Base-by-base conservation (phyloP, 2,113 vertebrate species). In the Callospermophilus lateralis region DNA sequence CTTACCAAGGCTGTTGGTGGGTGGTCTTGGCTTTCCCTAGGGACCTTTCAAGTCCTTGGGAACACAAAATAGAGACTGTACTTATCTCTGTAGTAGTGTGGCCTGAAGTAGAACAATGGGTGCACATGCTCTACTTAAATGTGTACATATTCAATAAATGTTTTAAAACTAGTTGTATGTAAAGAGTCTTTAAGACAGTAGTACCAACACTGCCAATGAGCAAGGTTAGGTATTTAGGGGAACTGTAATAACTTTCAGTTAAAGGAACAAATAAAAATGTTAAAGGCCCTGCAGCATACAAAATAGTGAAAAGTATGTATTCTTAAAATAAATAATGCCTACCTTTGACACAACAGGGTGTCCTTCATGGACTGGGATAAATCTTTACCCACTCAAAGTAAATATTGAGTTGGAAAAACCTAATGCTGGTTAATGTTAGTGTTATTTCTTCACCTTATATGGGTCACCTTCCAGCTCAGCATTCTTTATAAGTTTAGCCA, bases 401-500 rank as follows among this genome's bases (percentile, higher is more conserved):
- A 96, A 78, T 84, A 89, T 81, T 72, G 73, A 45, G 28, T 51
- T 89, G 42, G 26, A 84, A 85, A 89, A 34, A 12, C 12, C 72
- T 76, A 84, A 32, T 80, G 11, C 45, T 92, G 79, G 51, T 87
- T 86, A 91, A 72, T 53, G 6, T 96, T 26, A 53, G 32, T 72
- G 42, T 39, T 72, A 74, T 74, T 65, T 83, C 20, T 96, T 92
- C 32, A 55, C 26, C 37, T 78, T 94, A 78, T 37, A 81, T 67
- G 26, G 15, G 9, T 87, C 37, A 93, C 28, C 39, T 92, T 37
- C 24, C 51, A 77, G n/a, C 16, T 96, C 76, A 58, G 22, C 15
- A 24, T 72, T 87, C 34, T 89, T 91, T 28, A 22, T 63, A 93
- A 92, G 39, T 26, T 90, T 77, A 90, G 34, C 42, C 91, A 96